Evolutionary conservation across 2,113 vertebrate species (phyloP).

Genomic region (Cheirogaleus medius): DNA sequence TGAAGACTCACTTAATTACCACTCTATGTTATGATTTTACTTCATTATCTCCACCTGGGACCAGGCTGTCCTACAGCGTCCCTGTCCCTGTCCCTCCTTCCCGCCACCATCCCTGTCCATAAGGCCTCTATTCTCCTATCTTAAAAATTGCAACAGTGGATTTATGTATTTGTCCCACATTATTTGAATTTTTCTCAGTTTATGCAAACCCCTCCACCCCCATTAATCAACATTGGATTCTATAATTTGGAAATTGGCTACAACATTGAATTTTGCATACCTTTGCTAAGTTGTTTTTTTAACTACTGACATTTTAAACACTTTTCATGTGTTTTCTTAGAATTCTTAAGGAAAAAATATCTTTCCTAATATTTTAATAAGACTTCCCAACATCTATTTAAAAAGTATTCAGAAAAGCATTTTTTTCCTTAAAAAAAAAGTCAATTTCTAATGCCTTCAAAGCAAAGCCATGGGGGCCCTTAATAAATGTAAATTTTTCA

Average conservation of each 20-base stretch:
- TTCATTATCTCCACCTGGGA: neutral
- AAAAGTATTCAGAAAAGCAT: neutral
- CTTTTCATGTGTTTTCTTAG: neutral
- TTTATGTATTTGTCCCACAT: neutral
- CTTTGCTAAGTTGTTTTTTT: neutral
- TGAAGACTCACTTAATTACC: neutral
- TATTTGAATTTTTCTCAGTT: neutral
- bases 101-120: too few species aligned
- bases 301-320: conserved; percentile 14
- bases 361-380: neutral
- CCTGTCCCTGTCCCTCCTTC: neutral
- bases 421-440: neutral
- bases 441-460: conserved; percentile 7
- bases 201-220: neutral
- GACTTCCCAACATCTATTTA: neutral
- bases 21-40: neutral
- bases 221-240: neutral
- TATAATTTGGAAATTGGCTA: neutral
- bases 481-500: neutral
- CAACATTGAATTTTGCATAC: neutral
- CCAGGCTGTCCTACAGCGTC: neutral
- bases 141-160: neutral
- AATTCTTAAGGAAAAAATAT: neutral
- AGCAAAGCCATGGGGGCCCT: neutral
- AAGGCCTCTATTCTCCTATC: too few species aligned